Base-by-base conservation (phyloP, 92 coral and sea anemone species). In the Scolanthus callimorphus region DNA sequence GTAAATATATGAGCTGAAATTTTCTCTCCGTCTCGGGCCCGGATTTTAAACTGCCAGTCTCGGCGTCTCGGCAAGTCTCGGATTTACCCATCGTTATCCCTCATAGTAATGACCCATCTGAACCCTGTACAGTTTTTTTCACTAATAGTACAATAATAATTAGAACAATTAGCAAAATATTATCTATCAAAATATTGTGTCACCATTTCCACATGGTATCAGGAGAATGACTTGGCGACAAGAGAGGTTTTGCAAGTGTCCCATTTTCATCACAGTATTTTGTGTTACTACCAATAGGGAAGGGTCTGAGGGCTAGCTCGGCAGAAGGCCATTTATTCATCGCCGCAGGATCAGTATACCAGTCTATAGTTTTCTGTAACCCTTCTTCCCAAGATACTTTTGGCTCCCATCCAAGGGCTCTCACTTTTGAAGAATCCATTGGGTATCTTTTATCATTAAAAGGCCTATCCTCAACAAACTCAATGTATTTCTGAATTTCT, bases 391-490 rank as follows among this genome's bases (percentile, higher is more conserved):
- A 79, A 28, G 79, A 52, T 11, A 79, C 80, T 29, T 57, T 51
- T 17, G 80, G 85, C 52, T 79, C 59, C 85, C 85, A 79, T 11
- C 75, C 80, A 24, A 79, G 28, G 11, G 79, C 85, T 47, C 53
- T 62, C 39, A 79, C 59, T 65, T 79, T 79, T 3, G 85, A 79
- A 17, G 85, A 79, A 44, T 79, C 85, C 85, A 79, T 79, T 55
- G 80, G 85, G 24, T 79, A 79, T 8, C 65, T 31, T 25, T 43
- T 69, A 27, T 79, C 85, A 59, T 79, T 79, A 38, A 71, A 79
- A 39, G 80, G 85, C 46, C 85, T 67, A 39, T 67, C 74, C 17
- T 51, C 62, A 6, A 67, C 74, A 67, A 37, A 67, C 56, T 67
- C 74, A 54, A 67, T 51, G 50, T 67, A 67, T 23, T 67, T 41